These are phyloP conservation scores for Sthenelais limicola DNA, from an alignment of 2,888 invertebrate species.

Conservation along the genomic window DNA sequence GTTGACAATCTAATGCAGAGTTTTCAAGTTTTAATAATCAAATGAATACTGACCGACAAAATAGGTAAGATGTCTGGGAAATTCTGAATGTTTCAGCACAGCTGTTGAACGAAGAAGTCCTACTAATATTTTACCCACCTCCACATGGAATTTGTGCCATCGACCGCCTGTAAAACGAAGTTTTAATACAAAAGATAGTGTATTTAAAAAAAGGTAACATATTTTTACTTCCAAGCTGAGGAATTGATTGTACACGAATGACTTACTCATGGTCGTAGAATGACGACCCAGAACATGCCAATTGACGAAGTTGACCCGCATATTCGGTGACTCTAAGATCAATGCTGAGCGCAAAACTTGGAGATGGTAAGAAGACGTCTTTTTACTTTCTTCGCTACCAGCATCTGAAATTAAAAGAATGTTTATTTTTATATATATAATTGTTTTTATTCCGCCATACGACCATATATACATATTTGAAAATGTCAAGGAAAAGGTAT, in stretches of 20 bases:
- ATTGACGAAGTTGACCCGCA: conserved; percentile 37
- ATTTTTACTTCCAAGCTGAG: too few species aligned
- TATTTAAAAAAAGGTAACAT: not conserved
- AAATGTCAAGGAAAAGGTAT: too few species aligned
- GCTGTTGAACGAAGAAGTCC: conserved; percentile 46
- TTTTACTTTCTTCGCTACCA: too few species aligned
- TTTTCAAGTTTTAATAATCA: too few species aligned
- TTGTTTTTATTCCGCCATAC: too few species aligned
- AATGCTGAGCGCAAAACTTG: conserved; percentile 79
- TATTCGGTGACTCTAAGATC: conserved; percentile 75
- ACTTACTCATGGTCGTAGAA: conserved; percentile 48
- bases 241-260: conserved; percentile 3
- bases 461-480: too few species aligned
- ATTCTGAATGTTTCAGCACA: conserved; percentile 33
- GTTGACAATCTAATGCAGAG: not conserved
- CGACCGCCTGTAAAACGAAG: conserved; percentile 53
- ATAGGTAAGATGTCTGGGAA: conserved; percentile 50
- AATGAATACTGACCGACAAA: conserved; percentile 51
- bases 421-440: too few species aligned
- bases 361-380: conserved; percentile 74
- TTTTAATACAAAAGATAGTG: not conserved
- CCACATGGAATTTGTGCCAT: conserved; percentile 60
- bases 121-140: conserved; percentile 45
- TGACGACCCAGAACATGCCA: conserved; percentile 45
- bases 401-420: too few species aligned